phyloP scores from a whole-genome alignment of 1,140 invertebrate genomes.

The Antheraea pernyi region DNA sequence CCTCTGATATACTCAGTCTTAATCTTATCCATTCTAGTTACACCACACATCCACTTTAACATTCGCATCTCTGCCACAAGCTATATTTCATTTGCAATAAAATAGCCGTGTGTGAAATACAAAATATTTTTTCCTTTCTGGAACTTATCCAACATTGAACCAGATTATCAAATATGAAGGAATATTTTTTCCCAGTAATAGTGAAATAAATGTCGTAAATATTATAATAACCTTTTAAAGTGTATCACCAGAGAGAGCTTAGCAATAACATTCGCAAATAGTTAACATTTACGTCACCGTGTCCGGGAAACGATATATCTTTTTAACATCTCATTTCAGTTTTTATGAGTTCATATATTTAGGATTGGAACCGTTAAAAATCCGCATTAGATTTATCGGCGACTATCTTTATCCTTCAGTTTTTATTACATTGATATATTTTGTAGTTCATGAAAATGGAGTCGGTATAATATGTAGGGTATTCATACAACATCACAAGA shows the following conservation, averaged over 20 bases:
- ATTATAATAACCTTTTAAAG: background rate
- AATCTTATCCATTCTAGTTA: too few species aligned
- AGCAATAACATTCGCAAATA: background rate
- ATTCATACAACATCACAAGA: too few species aligned
- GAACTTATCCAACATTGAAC: too few species aligned
- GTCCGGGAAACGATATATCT: constrained; percentile 6
- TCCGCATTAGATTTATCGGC: background rate
- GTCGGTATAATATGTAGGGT: too few species aligned
- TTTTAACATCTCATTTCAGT: constrained; percentile 10
- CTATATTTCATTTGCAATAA: too few species aligned
- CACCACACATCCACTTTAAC: too few species aligned
- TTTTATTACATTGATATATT: background rate
- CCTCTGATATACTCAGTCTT: too few species aligned
- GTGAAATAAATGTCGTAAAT: background rate
- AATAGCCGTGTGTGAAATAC: too few species aligned
- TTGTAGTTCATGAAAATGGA: background rate
- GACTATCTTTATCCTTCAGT: background rate
- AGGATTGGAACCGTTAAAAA: background rate
- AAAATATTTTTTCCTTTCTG: too few species aligned
- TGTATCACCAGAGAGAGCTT: background rate
- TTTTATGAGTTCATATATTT: constrained; percentile 6
- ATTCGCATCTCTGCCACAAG: too few species aligned
- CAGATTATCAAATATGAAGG: too few species aligned
- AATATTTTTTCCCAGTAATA: too few species aligned
- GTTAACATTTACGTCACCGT: constrained; percentile 4